Base-by-base conservation (phyloP, 2,888 invertebrate species). In the Caenorhabditis afra region DNA sequence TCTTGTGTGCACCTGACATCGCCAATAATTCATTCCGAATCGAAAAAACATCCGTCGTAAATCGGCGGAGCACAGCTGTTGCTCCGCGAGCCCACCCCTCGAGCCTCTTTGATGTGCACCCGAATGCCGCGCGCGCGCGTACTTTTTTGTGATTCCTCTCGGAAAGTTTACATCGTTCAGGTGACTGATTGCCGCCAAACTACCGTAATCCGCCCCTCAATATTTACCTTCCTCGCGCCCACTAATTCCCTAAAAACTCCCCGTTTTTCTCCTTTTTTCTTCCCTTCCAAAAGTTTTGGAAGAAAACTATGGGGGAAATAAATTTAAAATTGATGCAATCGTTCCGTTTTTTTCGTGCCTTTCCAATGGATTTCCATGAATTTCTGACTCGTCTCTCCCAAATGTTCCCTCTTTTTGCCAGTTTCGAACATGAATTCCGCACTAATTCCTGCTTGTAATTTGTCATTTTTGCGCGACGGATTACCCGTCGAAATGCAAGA, bases 31-130 rank as follows among this genome's bases (percentile, higher is more conserved):
- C 70, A 70, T 70, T 47, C 23, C 61, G 55, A 70, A 70, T 70
- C 70, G 70, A 70, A 70, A 70, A 70, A 70, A 70, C 70, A 70
- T 70, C 55, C 61, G 62, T 70, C 70, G 70, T 70, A 70, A 70
- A 70, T 70, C 70, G 61, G 35, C 45, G 59, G 7, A 37, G 39
- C n/a, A 61, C 68, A 68, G 68, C 68, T 68, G 68, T 37, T 61
- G 44, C 35, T 39, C 53, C 53, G 41, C 20, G 47, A 49, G 49
- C 44, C 39, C 23, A 11, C 29, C 20, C 20, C 52, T 29, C 7
- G 29, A 7, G 4, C 16, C 68, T 52, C 68, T 68, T 68, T 68
- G 68, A 68, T 50, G 68, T 68, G 67, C 67, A 67, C 45, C 57
- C 22, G 39, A 57, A 49, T 57, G 67, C 67, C 58, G 55, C 67